Conservation (phyloP, 2,113 vertebrate species). For the Heterotilapia buettikoferi region DNA sequence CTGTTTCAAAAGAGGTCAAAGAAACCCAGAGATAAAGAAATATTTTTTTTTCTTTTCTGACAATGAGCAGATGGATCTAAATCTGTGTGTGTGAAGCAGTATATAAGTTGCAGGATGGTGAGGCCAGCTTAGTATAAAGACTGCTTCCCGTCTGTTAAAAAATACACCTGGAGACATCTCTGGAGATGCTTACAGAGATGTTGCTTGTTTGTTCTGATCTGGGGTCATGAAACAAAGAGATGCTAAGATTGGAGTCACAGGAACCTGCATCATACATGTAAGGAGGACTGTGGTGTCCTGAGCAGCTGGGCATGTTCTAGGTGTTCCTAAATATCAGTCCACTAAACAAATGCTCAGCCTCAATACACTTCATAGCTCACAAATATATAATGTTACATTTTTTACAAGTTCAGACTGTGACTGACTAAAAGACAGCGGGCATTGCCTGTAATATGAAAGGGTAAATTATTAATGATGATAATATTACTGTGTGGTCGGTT, state of each 20-base stretch:
- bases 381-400: not conserved
- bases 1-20: not conserved
- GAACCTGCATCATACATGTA: not conserved
- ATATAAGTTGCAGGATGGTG: not conserved
- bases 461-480: not conserved
- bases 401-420: not conserved
- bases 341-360: not conserved
- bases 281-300: not conserved
- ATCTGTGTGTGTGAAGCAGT: not conserved
- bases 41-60: not conserved
- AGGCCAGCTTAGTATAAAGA: not conserved
- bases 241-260: not conserved
- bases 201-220: not conserved
- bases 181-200: not conserved
- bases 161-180: not conserved
- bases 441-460: not conserved
- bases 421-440: not conserved
- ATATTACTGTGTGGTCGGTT: not conserved
- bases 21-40: not conserved
- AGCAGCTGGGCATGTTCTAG: not conserved
- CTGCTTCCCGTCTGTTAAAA: not conserved
- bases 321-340: not conserved
- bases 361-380: not conserved
- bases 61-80: not conserved
- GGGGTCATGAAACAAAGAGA: not conserved